These are phyloP conservation scores for Stichopus horrens DNA, from an alignment of 53 echinoderm and acorn worm species.

Conservation along the genomic window DNA sequence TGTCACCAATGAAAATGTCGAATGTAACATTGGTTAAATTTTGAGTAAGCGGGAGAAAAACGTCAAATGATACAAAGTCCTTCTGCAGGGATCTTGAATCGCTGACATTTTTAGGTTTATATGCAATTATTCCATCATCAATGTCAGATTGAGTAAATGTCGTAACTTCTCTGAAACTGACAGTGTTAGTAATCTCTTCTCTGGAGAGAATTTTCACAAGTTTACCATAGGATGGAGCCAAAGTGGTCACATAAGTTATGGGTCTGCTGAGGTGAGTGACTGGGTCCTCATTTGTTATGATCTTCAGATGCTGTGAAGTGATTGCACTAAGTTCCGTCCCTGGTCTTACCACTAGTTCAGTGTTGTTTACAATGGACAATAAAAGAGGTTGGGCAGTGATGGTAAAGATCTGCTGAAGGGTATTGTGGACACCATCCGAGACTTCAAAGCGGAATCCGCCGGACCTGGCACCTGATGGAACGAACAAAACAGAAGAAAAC, in stretches of 20 bases:
- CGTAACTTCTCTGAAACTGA: conserved; percentile 55
- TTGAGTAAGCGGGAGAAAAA: conserved; percentile 69
- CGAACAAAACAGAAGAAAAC: background rate
- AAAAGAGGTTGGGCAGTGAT: conserved; percentile 77
- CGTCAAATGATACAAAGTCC: conserved; percentile 71
- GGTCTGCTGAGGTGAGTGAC: conserved; percentile 65
- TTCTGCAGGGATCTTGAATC: conserved; percentile 7
- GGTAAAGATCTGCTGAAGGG: conserved; percentile 88
- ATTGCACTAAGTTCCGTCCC: conserved; percentile 66
- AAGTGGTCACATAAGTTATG: conserved; percentile 67
- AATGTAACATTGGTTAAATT: conserved; percentile 72
- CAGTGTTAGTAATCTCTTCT: conserved; percentile 47
- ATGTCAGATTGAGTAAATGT: conserved; percentile 80
- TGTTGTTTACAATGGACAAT: conserved; percentile 63
- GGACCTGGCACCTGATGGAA: conserved; percentile 68
- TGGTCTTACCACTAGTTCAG: conserved; percentile 55
- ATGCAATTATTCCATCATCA: conserved; percentile 62
- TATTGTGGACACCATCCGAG: conserved; percentile 77
- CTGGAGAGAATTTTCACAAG: conserved; percentile 70
- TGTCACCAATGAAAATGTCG: conserved; percentile 57
- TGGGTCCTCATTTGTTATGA: conserved; percentile 78
- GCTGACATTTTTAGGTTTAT: conserved; percentile 61
- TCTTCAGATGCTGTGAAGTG: conserved; percentile 68
- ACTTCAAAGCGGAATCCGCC: conserved; percentile 92
- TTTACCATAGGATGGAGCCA: conserved; percentile 60